These are phyloP conservation scores for Watersipora subatra DNA, from an alignment of 1,140 invertebrate species.

Conservation along the genomic window DNA sequence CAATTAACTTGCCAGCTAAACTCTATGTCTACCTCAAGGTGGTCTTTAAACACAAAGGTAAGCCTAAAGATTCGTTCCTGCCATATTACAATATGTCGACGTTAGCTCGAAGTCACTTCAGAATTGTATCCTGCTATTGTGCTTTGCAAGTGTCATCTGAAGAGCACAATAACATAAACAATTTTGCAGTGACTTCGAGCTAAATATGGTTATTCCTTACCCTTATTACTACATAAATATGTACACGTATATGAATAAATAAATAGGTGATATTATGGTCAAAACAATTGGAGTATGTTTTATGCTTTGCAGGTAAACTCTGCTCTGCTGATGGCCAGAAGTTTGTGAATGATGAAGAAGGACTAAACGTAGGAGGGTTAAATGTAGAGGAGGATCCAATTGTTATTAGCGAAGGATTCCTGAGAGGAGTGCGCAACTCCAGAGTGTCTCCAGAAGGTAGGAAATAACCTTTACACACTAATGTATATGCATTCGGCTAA, in stretches of 20 bases:
- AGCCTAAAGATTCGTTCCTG: slow-evolving; percentile 3
- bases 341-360: slow-evolving; percentile 3
- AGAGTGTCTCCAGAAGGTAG: not conserved
- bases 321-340: slow-evolving; percentile 6
- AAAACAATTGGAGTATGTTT: not conserved
- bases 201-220: not conserved
- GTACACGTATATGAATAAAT: not conserved
- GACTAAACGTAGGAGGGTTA: not conserved
- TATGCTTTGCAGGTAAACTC: slow-evolving; percentile 4
- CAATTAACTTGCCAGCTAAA: slow-evolving; percentile 86
- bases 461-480: not conserved
- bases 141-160: not conserved
- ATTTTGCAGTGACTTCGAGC: not conserved
- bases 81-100: not conserved
- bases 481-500: not conserved
- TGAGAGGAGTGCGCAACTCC: not conserved
- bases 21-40: slow-evolving; percentile 52
- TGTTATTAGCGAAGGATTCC: not conserved
- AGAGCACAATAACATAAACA: not conserved
- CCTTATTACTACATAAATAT: not conserved
- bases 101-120: not conserved
- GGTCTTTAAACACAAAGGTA: slow-evolving; percentile 60
- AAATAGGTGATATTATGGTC: not conserved
- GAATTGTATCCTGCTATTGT: not conserved
- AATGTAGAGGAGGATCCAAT: not conserved